Conservation (phyloP, 2,113 vertebrate species). For the Bubo blakistoni region DNA sequence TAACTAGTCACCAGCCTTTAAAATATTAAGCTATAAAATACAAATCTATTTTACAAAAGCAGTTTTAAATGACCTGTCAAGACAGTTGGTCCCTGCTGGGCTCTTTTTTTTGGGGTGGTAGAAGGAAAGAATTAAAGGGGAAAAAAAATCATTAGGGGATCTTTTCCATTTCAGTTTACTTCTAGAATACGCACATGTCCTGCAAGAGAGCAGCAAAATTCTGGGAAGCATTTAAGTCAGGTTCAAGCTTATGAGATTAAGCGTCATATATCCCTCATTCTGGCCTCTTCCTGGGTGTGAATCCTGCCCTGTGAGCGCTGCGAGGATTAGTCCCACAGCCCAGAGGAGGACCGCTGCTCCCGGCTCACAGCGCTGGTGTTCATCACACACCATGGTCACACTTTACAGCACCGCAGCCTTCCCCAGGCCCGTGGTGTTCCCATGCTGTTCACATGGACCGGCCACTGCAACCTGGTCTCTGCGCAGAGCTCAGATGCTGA, state of each 20-base stretch:
- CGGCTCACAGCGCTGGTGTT: rapidly evolving
- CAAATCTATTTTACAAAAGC: constrained; percentile 15
- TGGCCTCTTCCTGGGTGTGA: not conserved
- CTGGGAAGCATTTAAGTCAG: not conserved
- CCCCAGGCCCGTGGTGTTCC: not conserved
- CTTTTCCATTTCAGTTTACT: not conserved
- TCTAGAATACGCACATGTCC: not conserved
- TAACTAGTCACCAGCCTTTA: constrained; percentile 33
- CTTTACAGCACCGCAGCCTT: not conserved
- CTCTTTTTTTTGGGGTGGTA: not conserved
- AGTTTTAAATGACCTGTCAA: constrained; percentile 36
- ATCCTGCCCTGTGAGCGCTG: not conserved
- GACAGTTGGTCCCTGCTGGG: not conserved
- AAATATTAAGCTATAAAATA: constrained; percentile 54
- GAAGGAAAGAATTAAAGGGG: not conserved
- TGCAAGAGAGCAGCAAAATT: not conserved
- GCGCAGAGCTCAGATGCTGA: not conserved
- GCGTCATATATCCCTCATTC: not conserved
- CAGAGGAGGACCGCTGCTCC: not conserved
- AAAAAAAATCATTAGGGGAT: not conserved
- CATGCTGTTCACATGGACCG: rapidly evolving
- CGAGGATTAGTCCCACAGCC: not conserved
- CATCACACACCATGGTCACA: not conserved
- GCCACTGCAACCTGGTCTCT: not conserved
- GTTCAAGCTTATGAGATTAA: not conserved